A percentile compares a stretch with the other conserved stretches of the same genome.
Conservation (phyloP, 2,888 invertebrate genomes). For the Ophion obscuratus region DNA sequence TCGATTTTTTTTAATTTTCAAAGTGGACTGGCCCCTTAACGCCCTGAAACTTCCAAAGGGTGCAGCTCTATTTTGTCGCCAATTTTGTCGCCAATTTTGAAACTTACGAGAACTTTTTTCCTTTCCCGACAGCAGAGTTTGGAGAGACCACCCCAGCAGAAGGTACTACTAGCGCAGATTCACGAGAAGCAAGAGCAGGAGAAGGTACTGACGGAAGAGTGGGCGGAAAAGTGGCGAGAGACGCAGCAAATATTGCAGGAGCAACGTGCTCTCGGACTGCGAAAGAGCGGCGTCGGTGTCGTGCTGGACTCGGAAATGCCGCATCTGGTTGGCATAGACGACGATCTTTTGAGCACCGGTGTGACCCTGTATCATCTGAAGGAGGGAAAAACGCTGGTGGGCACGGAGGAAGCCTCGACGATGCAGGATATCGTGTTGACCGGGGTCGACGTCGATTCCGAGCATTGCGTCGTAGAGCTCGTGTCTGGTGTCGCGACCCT, state of each 20-base stretch:
- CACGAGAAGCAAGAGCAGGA: conserved; percentile 96
- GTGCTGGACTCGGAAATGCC: conserved; percentile 96
- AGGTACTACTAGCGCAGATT: conserved; percentile 90
- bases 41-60: background rate
- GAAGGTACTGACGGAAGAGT: conserved; percentile 94
- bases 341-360: conserved; percentile 94
- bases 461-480: conserved; percentile 91
- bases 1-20: too few species aligned
- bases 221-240: conserved; percentile 97
- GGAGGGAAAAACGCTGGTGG: conserved; percentile 95
- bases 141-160: conserved; percentile 86
- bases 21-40: too few species aligned
- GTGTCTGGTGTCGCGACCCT: conserved; percentile 90
- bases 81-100: background rate
- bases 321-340: conserved; percentile 96
- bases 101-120: conserved; percentile 7
- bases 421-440: conserved; percentile 92
- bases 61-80: background rate
- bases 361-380: conserved; percentile 96
- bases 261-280: conserved; percentile 93
- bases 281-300: conserved; percentile 95
- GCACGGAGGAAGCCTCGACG: conserved; percentile 89
- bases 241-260: conserved; percentile 95
- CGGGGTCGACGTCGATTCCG: conserved; percentile 91
- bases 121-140: conserved; percentile 78